Evolutionary conservation across 2,113 vertebrate species (phyloP), one percentile per base, ranked within the genome.

Genomic region (Oxyruncus cristatus): DNA sequence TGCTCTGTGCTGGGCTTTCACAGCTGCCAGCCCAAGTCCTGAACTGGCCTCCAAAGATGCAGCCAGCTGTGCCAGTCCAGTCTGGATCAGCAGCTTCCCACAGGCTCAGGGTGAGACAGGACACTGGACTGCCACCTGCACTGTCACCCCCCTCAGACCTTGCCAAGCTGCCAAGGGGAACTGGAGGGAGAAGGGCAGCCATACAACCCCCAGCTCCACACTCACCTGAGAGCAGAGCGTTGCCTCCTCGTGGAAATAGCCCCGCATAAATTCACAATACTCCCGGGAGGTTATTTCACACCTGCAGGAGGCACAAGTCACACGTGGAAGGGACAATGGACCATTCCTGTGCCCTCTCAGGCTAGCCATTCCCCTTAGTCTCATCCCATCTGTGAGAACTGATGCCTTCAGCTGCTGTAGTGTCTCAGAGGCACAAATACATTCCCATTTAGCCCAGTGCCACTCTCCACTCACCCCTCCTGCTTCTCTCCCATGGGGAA

Each of bases 201-300:
- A 12, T 0, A 13, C 17, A 28, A 30, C 1, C 20, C 39, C 21
- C 33, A 52, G 1, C 16, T 46, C 42, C 5, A 1, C 35, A 30
- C 78, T 14, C 97, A 99, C 99, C 98, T 99, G 99, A 72, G 99
- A 99, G 97, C 99, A 99, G 50, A 99, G 99, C 0, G 99, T 99
- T 61, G 99, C 99, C 94, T 99, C 99, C 97, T 99, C 99, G 0
- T 99, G 99, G 97, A 99, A 99, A 95, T 99, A 99, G 78, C 99
- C 99, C 73, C 98, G 98, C 99, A 99, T 99, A 97, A 99, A 99
- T 95, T 99, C 98, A 97, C 99, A 99, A 97, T 99, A 99, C 92
- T 99, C 99, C 66, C 99, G 98, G 50, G 99, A 99, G 58, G 99
- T 99, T 97, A 99, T 99, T 98, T 99, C 99, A 98, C 99, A 99